Evolutionary conservation across 92 coral and sea anemone genomes (phyloP).

Genomic region (Heliopora coerulea): DNA sequence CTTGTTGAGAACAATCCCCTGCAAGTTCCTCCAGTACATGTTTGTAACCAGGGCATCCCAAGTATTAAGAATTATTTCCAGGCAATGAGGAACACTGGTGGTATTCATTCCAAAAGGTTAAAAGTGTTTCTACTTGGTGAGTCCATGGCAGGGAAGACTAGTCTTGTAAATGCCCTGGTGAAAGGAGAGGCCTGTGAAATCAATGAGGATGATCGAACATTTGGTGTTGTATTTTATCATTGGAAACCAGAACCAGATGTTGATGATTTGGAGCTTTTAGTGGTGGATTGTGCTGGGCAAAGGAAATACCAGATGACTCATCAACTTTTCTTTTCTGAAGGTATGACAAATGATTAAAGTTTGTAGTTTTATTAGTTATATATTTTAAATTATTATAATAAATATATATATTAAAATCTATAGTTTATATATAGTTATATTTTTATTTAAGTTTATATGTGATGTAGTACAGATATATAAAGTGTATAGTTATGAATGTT

Average conservation of each 20-base stretch:
- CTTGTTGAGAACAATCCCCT: constrained; percentile 66
- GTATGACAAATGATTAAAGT: too few relatives aligned
- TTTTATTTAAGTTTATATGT: too few relatives aligned
- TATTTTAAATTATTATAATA: too few relatives aligned
- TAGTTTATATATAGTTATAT: too few relatives aligned
- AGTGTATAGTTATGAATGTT: too few relatives aligned
- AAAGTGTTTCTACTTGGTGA: constrained; percentile 86
- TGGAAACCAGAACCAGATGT: constrained; percentile 69
- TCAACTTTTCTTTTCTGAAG: constrained; percentile 89
- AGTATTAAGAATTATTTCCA: constrained; percentile 73
- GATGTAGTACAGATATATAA: too few relatives aligned
- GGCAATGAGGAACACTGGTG: constrained; percentile 42
- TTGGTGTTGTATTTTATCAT: constrained; percentile 76
- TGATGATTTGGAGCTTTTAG: constrained; percentile 70
- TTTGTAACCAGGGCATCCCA: constrained; percentile 70
- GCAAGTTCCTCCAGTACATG: constrained; percentile 76
- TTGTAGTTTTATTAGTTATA: too few relatives aligned
- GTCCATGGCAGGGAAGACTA: constrained; percentile 88
- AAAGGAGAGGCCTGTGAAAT: constrained; percentile 52
- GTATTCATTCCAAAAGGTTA: constrained; percentile 72
- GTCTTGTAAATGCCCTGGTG: constrained; percentile 69
- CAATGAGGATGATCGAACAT: constrained; percentile 64
- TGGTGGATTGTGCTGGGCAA: constrained; percentile 95
- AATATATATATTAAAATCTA: too few relatives aligned
- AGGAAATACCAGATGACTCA: constrained; percentile 88